Evolutionary conservation across 2,113 vertebrate species (phyloP).

Genomic region (Onychostruthus taczanowskii): DNA sequence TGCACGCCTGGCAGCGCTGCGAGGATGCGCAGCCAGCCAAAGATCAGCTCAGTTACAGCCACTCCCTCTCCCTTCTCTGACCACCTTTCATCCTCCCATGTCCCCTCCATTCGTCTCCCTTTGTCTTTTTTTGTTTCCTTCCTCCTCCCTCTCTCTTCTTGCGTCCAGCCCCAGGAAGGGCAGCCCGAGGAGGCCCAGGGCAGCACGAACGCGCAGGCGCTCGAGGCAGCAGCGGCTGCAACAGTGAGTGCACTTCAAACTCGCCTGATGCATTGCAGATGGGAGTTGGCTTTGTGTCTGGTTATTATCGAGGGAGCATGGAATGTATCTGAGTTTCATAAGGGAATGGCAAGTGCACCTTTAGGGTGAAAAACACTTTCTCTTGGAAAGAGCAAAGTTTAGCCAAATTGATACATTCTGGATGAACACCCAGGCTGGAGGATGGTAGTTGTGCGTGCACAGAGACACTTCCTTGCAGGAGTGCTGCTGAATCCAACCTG

Average conservation of each 20-base stretch:
- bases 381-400: slow-evolving; percentile 68
- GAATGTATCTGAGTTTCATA: slow-evolving; percentile 44
- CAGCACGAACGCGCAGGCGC: slow-evolving; percentile 74
- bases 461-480: slow-evolving; percentile 12
- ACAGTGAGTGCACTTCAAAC: slow-evolving; percentile 77
- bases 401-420: slow-evolving; percentile 39
- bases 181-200: slow-evolving; percentile 74
- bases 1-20: slow-evolving; percentile 53
- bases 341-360: slow-evolving; percentile 46
- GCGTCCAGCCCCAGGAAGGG: slow-evolving; percentile 77
- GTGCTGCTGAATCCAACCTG: slow-evolving; percentile 15
- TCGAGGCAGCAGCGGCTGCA: slow-evolving; percentile 80
- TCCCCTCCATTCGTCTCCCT: slow-evolving; percentile 73
- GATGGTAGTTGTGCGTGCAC: neutral
- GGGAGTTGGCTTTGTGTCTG: slow-evolving; percentile 24
- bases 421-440: slow-evolving; percentile 10
- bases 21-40: slow-evolving; percentile 35
- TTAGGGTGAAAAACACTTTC: slow-evolving; percentile 52
- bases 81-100: slow-evolving; percentile 74
- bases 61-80: slow-evolving; percentile 77
- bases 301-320: neutral
- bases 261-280: slow-evolving; percentile 28
- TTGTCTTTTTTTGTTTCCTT: slow-evolving; percentile 61
- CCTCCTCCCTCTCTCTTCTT: slow-evolving; percentile 68
- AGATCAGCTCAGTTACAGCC: slow-evolving; percentile 74